A percentile compares a stretch with the other conserved stretches of the same genome.
phyloP scores from a whole-genome alignment of 2,797 vertebrate genomes.

The Onychomys torridus region DNA sequence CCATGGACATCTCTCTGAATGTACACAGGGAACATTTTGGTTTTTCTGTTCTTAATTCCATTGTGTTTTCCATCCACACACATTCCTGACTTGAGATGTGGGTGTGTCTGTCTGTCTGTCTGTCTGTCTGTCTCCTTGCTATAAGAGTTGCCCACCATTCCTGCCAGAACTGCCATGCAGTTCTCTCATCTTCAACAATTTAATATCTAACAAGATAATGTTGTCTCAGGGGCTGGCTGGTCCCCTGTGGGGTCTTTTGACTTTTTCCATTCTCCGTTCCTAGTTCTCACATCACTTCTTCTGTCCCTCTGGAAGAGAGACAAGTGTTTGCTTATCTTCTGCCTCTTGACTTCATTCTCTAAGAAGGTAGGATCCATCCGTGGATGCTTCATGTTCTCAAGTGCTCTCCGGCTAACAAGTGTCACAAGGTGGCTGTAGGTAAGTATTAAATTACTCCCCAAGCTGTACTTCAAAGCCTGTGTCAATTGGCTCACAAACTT shows the following conservation, averaged over 20 bases:
- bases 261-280: neutral
- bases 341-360: neutral
- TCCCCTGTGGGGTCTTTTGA: neutral
- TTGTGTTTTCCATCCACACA: neutral
- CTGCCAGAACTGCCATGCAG: fast-evolving
- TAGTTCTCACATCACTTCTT: neutral
- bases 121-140: neutral
- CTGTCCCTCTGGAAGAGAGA: neutral
- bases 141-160: no score
- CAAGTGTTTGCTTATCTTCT: neutral
- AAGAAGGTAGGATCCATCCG: neutral
- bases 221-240: neutral
- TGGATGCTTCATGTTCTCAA: neutral
- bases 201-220: neutral
- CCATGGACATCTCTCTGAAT: neutral
- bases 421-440: fast-evolving
- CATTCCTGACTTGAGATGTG: neutral
- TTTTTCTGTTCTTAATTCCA: neutral
- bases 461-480: neutral
- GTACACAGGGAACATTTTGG: neutral
- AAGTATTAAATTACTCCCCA: neutral
- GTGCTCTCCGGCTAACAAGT: neutral
- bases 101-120: neutral
- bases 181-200: neutral
- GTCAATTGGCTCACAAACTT: neutral